Percentiles rank a stretch among this genome's conserved stretches.
Evolutionary conservation across 2,113 vertebrate species (phyloP).

Genomic region (chimpanzee (Pan troglodytes)): NHGRI_mPanTro3-v2.1_pri NC_086015.1:82117501-82118000

Average conservation of each 20-base stretch:
- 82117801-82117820: conserved; percentile 4
- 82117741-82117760: neutral
- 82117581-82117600: neutral
- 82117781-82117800: neutral
- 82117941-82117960: neutral
- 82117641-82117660: neutral
- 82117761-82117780: neutral
- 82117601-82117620: neutral
- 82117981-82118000: neutral
- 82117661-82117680: neutral
- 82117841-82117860: neutral
- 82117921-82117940: neutral
- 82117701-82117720: neutral
- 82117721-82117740: neutral
- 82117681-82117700: neutral
- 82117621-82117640: neutral
- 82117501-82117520: neutral
- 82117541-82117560: neutral
- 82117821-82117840: neutral
- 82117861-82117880: conserved; percentile 29
- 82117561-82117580: neutral
- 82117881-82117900: neutral
- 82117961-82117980: neutral
- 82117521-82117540: neutral
- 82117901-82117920: conserved; percentile 33